Conservation (phyloP, 2,888 invertebrate genomes). For the Amblyjoppa fuscipennis region DNA sequence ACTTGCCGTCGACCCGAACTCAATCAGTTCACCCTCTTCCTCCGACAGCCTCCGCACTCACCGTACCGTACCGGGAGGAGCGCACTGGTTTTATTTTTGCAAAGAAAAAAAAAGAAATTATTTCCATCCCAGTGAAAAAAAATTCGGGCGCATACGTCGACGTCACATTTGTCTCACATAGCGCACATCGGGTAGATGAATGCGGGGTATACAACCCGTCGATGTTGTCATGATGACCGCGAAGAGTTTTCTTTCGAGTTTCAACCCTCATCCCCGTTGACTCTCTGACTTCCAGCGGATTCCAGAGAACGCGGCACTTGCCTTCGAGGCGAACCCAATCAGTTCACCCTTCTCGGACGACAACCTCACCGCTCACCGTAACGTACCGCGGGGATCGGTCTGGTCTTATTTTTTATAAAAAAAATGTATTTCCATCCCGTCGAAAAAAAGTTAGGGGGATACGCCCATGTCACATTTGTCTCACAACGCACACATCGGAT, state of each 20-base stretch:
- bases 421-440: background rate
- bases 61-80: background rate
- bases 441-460: slow-evolving; percentile 1
- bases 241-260: slow-evolving; percentile 64
- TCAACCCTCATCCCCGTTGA: background rate
- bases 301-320: slow-evolving; percentile 16
- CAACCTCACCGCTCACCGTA: background rate
- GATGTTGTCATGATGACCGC: slow-evolving; percentile 72
- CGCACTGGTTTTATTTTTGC: slow-evolving; percentile 3
- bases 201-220: slow-evolving; percentile 41
- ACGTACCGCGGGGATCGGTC: background rate
- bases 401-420: slow-evolving; percentile 12
- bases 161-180: slow-evolving; percentile 57
- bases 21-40: slow-evolving; percentile 31
- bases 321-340: slow-evolving; percentile 46
- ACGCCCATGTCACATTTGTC: slow-evolving; percentile 56
- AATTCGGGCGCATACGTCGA: background rate
- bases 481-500: slow-evolving; percentile 47
- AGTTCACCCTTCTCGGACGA: background rate
- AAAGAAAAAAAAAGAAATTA: background rate
- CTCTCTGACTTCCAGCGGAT: background rate
- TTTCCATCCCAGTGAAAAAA: slow-evolving; percentile 1
- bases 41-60: background rate
- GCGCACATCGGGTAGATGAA: slow-evolving; percentile 49
- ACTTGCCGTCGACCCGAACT: slow-evolving; percentile 37